phyloP scores from a whole-genome alignment of 2,113 vertebrate genomes.

The Ceyx margarethae region DNA sequence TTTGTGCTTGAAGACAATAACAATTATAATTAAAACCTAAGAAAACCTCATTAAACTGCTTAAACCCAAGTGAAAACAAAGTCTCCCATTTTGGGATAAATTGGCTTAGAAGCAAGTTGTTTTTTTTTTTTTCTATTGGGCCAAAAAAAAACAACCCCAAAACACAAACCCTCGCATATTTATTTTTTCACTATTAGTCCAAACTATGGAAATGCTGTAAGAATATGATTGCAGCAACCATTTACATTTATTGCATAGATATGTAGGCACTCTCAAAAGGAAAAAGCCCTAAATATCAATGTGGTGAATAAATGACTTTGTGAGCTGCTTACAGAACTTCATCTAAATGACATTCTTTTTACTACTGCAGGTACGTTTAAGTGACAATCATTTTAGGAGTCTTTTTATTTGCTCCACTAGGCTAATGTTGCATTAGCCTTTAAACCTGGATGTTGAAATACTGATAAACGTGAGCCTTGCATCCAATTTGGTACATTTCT shows the following conservation, averaged over 20 bases:
- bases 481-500: background rate
- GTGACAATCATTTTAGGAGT: background rate
- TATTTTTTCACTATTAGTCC: background rate
- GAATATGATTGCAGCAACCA: background rate
- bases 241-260: background rate
- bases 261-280: background rate
- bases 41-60: constrained; percentile 1
- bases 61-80: constrained; percentile 20
- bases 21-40: constrained; percentile 19
- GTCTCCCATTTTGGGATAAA: background rate
- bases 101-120: background rate
- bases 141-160: background rate
- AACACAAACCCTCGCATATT: background rate
- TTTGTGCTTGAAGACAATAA: background rate
- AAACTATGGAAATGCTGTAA: background rate
- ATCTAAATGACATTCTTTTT: background rate
- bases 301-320: background rate
- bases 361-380: background rate
- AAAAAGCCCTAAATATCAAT: background rate
- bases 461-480: background rate
- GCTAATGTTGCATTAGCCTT: background rate
- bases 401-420: background rate
- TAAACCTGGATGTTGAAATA: background rate
- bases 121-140: background rate
- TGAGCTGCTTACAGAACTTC: background rate